Evolutionary conservation across 2,888 invertebrate genomes (phyloP), one percentile per base, ranked within the genome.

Genomic region (Laothoe populi): DNA sequence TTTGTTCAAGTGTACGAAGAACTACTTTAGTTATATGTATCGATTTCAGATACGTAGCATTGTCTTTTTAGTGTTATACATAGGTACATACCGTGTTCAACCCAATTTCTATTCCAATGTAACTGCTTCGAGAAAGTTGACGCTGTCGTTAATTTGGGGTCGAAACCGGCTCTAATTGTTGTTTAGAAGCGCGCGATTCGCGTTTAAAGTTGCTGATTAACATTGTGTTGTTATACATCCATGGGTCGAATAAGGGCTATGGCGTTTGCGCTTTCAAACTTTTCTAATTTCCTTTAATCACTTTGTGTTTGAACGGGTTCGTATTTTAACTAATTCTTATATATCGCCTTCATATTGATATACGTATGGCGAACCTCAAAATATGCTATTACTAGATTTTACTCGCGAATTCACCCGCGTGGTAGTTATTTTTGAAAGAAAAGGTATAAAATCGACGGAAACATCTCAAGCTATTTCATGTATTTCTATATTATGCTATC

Each of bases 201-300:
- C 78, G 72, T 84, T 79, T 81, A 80, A 84, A 84, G 72, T 79
- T 81, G 76, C 84, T 86, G 84, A 89, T 89, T 89, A 89, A 81
- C 83, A 73, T 71, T 70, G 66, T 64, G 67, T 65, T 66, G 63
- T 64, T 64, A 68, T 75, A 75, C 69, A 64, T 63, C 64, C 65
- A 67, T 63, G 68, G 67, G 61, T 65, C 67, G 65, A 65, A 65
- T 65, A 64, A 58, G 40, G 67, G 68, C 64, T 60, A 63, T 65
- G 60, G 61, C 62, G 64, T 62, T n/a, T 79, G 31, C 77, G 77
- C 78, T 72, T 74, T 71, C 63, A 83, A 90, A 91, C 85, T 90
- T 90, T 90, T 86, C 86, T 86, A 86, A 90, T 91, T 88, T 86
- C 82, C 84, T 75, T 81, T 81, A 82, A 82, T 85, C 75, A 77